Evolutionary conservation across 2,888 invertebrate species (phyloP).

Genomic region (Microctonus brassicae): DNA sequence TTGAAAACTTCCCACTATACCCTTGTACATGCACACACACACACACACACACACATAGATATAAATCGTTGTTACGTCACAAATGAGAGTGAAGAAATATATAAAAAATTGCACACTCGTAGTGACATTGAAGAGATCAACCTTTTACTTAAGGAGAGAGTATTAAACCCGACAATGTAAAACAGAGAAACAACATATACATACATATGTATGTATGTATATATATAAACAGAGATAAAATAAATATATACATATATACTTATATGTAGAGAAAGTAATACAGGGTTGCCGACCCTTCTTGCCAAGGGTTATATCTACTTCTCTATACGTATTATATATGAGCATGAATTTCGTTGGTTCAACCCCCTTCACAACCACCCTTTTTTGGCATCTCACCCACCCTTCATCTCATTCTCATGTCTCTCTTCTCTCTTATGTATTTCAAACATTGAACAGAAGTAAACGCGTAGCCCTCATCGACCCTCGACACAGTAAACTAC

Average conservation of each 20-base stretch:
- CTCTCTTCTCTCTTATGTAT: constrained; percentile 33
- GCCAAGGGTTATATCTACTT: constrained; percentile 57
- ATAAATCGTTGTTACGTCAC: no score
- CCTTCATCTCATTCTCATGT: not conserved
- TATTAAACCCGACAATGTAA: constrained; percentile 34
- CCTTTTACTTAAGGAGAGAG: constrained; percentile 17
- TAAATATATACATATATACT: not conserved
- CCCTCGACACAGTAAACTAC: constrained; percentile 59
- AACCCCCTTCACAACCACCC: constrained; percentile 21
- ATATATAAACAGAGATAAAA: not conserved
- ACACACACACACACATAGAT: not conserved
- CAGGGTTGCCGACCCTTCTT: constrained; percentile 57
- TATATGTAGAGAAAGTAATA: constrained; percentile 29
- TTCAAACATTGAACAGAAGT: constrained; percentile 62
- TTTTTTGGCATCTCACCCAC: constrained; percentile 3
- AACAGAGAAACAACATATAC: constrained; percentile 21
- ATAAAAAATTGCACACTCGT: not conserved
- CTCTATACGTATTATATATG: constrained; percentile 42
- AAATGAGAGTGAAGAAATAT: not conserved
- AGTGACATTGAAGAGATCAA: not conserved
- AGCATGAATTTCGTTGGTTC: constrained; percentile 60
- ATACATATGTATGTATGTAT: not conserved
- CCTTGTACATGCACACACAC: not conserved
- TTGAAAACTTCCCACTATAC: constrained; percentile 55
- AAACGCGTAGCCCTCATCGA: constrained; percentile 53